A percentile compares a stretch with the other conserved stretches of the same genome.
Evolutionary conservation across 1,140 invertebrate species (phyloP).

Genomic region (Proales similis): DNA sequence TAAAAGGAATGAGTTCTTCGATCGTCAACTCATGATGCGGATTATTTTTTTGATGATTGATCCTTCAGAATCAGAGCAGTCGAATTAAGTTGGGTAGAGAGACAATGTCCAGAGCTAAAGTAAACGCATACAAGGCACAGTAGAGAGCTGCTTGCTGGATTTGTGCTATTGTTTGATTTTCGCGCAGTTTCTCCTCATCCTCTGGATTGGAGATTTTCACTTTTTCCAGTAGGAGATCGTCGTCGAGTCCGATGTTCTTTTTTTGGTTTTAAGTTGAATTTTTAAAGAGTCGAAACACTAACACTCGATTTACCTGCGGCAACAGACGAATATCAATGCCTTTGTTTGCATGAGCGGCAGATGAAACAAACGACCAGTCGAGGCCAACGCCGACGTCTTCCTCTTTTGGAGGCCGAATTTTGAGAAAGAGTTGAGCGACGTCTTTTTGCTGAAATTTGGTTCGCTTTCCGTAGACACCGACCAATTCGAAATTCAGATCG

Average conservation of each 20-base stretch:
- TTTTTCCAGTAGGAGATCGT: conserved; percentile 72
- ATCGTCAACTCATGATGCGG: conserved; percentile 21
- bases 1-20: conserved; percentile 27
- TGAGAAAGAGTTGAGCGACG: conserved; percentile 70
- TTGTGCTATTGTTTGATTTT: conserved; percentile 13
- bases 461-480: conserved; percentile 71
- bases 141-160: conserved; percentile 23
- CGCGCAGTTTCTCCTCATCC: conserved; percentile 8
- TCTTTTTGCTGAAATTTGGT: conserved; percentile 76
- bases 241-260: conserved; percentile 58
- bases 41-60: conserved; percentile 35
- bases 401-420: conserved; percentile 55
- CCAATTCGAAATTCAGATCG: conserved; percentile 62
- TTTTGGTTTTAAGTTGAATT: background rate
- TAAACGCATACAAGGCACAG: conserved; percentile 5
- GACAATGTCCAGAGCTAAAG: background rate
- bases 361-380: conserved; percentile 50
- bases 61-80: background rate
- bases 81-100: background rate
- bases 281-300: conserved; percentile 2
- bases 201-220: conserved; percentile 42
- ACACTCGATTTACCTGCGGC: background rate
- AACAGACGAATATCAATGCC: background rate
- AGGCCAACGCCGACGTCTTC: conserved; percentile 39
- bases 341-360: conserved; percentile 42